Base-by-base conservation (phyloP, 2,113 vertebrate genomes). In the Bambusicola thoracicus region DNA sequence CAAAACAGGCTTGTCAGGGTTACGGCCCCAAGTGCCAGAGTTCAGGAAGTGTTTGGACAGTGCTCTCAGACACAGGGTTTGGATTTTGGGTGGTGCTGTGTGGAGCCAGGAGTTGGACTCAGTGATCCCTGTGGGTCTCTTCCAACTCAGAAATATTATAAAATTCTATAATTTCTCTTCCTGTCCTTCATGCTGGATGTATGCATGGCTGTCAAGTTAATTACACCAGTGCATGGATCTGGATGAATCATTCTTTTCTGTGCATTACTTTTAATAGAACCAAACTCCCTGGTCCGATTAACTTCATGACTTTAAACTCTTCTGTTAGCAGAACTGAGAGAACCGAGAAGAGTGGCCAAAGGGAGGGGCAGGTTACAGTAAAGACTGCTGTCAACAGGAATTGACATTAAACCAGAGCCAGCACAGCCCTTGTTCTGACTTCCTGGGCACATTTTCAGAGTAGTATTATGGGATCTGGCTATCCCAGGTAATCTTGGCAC, bases 291-390 rank as follows among this genome's bases (percentile, higher is more conserved):
- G 25, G 8, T 78, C 48, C 76, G 53, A 83, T 73, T 51, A 93
- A 73, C 36, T 85, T 65, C 55, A 58, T 16, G 63, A 56, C 38
- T 83, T 86, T 67, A 18, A 84, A 80, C 34, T 44, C 13, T 78
- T 74, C 34, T 51, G 67, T 51, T 51, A 51, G 76, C 36, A 81
- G n/a, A 68, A 88, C 49, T 53, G 30, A 90, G 29, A 81, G 38
- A 81, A 89, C 14, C 72, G 41, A 81, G 40, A 90, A 82, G 30
- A 62, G 38, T 32, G 56, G 83, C 73, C 80, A 92, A 82, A 87
- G 80, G 83, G 80, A 94, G 80, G 72, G 41, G 43, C 61, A 46
- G 86, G 51, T 94, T 83, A 74, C 89, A 49, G 59, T 69, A 81
- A 81, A 74, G 80, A 59, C 51, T 76, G 62, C 36, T 56, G 34